These are phyloP conservation scores for Hippolais icterina DNA, from an alignment of 2,113 vertebrate species.

Conservation along the genomic window DNA sequence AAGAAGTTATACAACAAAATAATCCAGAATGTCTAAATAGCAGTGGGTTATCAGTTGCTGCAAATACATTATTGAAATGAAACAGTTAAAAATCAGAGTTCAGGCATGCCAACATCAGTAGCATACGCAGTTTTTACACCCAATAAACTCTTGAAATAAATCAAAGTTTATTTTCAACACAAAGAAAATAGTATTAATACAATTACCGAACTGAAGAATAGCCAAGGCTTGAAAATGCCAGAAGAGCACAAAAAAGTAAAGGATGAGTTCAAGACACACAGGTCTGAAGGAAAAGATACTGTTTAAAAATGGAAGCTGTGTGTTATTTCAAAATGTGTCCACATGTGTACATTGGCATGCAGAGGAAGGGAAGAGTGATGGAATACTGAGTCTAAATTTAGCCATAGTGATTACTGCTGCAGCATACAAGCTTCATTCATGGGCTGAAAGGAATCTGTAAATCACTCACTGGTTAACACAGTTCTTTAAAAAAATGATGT, in stretches of 20 bases:
- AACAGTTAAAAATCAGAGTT: background rate
- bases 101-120: background rate
- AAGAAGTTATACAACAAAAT: background rate
- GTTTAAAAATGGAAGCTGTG: background rate
- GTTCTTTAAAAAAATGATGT: background rate
- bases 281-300: background rate
- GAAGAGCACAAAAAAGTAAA: background rate
- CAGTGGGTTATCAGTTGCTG: background rate
- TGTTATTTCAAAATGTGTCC: background rate
- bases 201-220: background rate
- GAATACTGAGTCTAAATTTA: background rate
- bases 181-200: background rate
- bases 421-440: background rate
- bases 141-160: background rate
- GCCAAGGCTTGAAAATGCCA: background rate
- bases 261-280: background rate
- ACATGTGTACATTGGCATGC: background rate
- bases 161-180: background rate
- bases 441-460: background rate
- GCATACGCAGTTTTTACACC: background rate
- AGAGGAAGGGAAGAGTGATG: background rate
- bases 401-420: background rate
- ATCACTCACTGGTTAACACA: background rate
- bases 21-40: background rate
- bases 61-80: background rate